Conservation (phyloP, 2,797 vertebrate genomes). For the Dendrocincla tyrannina region DNA sequence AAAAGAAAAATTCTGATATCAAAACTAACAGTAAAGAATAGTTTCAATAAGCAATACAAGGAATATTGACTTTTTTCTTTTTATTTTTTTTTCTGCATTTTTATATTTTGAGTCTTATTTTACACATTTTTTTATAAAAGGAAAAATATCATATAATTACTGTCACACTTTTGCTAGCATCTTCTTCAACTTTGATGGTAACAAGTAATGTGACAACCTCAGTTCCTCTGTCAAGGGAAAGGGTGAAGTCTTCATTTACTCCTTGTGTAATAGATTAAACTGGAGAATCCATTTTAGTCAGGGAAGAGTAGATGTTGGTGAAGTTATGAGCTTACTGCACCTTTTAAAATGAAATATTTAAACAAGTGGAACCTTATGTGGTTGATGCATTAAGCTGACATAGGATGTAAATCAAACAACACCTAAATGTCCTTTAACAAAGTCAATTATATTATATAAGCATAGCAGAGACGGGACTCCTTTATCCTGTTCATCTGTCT, state of each 20-base stretch:
- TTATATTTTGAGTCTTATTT: not conserved
- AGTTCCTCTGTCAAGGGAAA: conserved; percentile 15
- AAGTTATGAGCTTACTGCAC: conserved; percentile 51
- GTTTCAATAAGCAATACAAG: not conserved
- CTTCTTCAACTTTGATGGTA: not conserved
- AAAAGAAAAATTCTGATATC: not conserved
- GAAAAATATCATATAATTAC: not conserved
- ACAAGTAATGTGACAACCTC: conserved; percentile 2
- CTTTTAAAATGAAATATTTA: conserved; percentile 76
- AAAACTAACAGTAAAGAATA: not conserved
- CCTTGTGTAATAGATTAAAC: conserved; percentile 13
- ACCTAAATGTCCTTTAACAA: conserved; percentile 76
- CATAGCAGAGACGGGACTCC: conserved; percentile 14
- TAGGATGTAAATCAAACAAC: conserved; percentile 67
- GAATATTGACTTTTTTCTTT: not conserved
- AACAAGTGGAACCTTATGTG: conserved; percentile 55
- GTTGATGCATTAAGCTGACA: conserved; percentile 66
- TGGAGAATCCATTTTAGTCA: conserved; percentile 47
- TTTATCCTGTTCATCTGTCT: conserved; percentile 29
- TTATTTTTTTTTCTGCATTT: not conserved
- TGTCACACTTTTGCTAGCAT: not conserved
- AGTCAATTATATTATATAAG: conserved; percentile 73
- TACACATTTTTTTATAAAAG: not conserved
- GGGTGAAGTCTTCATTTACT: conserved; percentile 44
- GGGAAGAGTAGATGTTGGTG: conserved; percentile 39